Evolutionary conservation across 2,888 invertebrate genomes (phyloP).

Genomic region (Epinotia demarniana): DNA sequence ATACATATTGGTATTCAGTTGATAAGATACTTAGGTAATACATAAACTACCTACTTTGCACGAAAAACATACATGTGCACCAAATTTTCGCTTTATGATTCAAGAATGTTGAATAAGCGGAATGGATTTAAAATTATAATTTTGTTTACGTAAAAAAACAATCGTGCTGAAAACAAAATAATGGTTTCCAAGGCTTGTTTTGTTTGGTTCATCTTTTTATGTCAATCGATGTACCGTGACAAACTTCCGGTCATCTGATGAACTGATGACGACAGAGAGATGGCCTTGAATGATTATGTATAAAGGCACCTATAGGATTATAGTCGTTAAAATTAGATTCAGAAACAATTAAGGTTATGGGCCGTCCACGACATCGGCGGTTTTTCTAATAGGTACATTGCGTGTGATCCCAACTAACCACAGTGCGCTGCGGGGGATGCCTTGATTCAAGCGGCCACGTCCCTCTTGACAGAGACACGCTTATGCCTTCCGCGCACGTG

Average conservation of each 20-base stretch:
- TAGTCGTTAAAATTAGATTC: not conserved
- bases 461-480: too few species aligned
- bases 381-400: too few species aligned
- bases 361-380: too few species aligned
- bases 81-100: too few species aligned
- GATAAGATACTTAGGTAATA: too few species aligned
- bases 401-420: too few species aligned
- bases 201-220: not conserved
- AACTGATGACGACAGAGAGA: slow-evolving; percentile 1
- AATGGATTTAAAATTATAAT: not conserved
- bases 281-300: slow-evolving; percentile 14
- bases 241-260: slow-evolving; percentile 8
- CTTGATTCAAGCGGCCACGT: too few species aligned
- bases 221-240: slow-evolving; percentile 10
- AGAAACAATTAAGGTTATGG: not conserved
- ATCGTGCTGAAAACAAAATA: not conserved
- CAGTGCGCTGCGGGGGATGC: too few species aligned
- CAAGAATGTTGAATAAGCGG: not conserved
- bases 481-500: too few species aligned
- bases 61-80: too few species aligned
- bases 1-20: too few species aligned
- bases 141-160: not conserved
- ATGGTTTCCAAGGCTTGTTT: not conserved
- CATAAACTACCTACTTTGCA: too few species aligned
- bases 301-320: not conserved